Base-by-base conservation (phyloP, 2,797 vertebrate species). In the Lithobates sylvaticus region DNA sequence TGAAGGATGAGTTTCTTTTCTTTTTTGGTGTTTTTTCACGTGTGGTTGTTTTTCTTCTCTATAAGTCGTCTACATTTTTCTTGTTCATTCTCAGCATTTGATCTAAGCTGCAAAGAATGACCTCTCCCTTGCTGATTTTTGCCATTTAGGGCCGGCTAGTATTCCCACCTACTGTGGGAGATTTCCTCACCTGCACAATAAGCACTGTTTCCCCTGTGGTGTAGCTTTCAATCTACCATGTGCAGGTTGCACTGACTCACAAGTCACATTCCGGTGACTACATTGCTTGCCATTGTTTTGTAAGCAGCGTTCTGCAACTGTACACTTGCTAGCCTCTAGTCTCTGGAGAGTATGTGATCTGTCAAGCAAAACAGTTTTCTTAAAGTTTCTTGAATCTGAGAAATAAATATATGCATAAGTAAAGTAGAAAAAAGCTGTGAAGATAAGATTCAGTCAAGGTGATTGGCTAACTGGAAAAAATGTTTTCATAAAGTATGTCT, bases 201-300 rank as follows among this genome's bases (percentile, higher is more conserved):
- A 67, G 42, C 15, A 50, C 69, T 47, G 64, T 18, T 79, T 79
- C 26, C 77, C 39, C 75, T 64, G 50, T 23, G 67, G 75, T 84
- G 44, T 78, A 58, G 8, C 75, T 78, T 70, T 84, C 82, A 84
- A 68, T 76, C 64, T 36, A 47, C 29, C 39, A 79, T 79, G 64
- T 16, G 65, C 39, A 68, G 23, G 9, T 68, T 26, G 36, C 26
- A 13, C 23, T 68, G 39, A 42, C 26, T 79, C 77, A 47, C 76
- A 27, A 68, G 77, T 29, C 27, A 68, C 39, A 39, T 61, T 47
- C 9, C 16, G 8, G 21, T 47, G 64, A 18, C 10, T 34, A 78
- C 39, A 78, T 9, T 7, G 9, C 64, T 12, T 29, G 36, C 15
- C 77, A 79, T 68, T 69, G 29, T 68, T 68, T 29, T 68, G 39